Evolutionary conservation across 2,113 vertebrate genomes (phyloP).

Genomic region (Isurus oxyrinchus): DNA sequence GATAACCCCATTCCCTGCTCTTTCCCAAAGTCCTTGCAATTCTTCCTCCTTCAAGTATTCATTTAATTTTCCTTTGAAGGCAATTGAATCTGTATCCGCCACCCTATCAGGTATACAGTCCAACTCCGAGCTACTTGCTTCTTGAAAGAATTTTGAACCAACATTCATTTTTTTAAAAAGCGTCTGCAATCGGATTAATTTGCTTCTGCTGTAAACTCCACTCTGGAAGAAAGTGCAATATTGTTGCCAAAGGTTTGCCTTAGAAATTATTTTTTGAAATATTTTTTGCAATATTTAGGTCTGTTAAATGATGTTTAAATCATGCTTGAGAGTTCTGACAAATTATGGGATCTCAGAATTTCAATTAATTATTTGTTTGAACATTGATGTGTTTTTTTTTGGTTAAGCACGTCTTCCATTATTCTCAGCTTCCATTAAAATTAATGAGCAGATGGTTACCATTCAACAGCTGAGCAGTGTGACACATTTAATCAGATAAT

Average conservation of each 20-base stretch:
- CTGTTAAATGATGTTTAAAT: background rate
- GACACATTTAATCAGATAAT: background rate
- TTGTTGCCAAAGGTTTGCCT: background rate
- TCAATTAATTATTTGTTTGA: background rate
- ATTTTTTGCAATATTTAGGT: background rate
- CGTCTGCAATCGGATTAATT: background rate
- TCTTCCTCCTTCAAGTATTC: background rate
- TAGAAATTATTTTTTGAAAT: background rate
- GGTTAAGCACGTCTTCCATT: background rate
- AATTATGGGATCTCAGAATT: background rate
- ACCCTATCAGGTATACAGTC: no score
- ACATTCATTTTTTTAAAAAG: background rate
- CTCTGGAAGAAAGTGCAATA: background rate
- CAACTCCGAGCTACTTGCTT: no score
- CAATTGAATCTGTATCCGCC: background rate
- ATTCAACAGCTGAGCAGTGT: background rate
- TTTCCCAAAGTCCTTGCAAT: no score
- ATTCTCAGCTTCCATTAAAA: constrained; percentile 7
- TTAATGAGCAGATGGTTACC: constrained; percentile 12
- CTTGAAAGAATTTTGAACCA: no score
- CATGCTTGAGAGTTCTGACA: background rate
- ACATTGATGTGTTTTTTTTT: constrained; percentile 8
- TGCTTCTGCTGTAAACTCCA: background rate
- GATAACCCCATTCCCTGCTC: no score
- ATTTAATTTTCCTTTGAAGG: background rate